Base-by-base conservation (phyloP, 1,140 invertebrate genomes). In the Drosophila simulans region DNA sequence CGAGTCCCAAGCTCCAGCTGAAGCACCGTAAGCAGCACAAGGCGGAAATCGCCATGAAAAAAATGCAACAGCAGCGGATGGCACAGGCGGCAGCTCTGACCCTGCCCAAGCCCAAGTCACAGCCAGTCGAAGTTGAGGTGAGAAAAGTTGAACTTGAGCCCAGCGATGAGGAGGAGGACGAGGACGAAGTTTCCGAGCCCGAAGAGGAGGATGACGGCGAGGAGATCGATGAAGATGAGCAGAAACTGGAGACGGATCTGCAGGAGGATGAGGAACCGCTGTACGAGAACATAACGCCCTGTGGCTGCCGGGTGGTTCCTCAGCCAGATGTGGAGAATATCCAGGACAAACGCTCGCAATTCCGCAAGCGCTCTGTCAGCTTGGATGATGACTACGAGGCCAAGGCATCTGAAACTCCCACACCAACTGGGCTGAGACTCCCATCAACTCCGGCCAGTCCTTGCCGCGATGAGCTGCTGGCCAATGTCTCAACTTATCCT, bases 341-440 rank as follows among this genome's bases (percentile, higher is more conserved):
- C 0, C 46, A 58, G 5, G 77, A 86, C 34, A 86, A 81, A 22
- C 72, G 91, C 0, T 72, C 84, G 10, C 79, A 91, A 63, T 92
- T 92, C 54, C 93, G 95, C 73, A 95, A 95, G 92, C 93, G 95
- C 78, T 95, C 95, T 75, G 94, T 96, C 60, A 95, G 95, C 77
- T 93, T 95, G 77, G 91, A 92, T 8, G 91, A 92, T 27, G 84
- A 90, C 12, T 77, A 85, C 49, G 63, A 68, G 0, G 48, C 72
- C 8, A 49, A 57, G 13, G 39, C 58, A 0, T 17, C 60, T 0
- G 39, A 39, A 2, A 11, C 60, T 2, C 56, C 68, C 4, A 34
- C 27, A 5, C 69, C 77, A 31, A 31, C 31, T 15, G 72, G 42
- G 92, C 25, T 80, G 11, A 49, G 85, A 4, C 48, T 90, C 20